A percentile compares a stretch with the other conserved stretches of the same genome.
phyloP scores from a whole-genome alignment of 2,113 vertebrate genomes.

The Isichthys henryi region DNA sequence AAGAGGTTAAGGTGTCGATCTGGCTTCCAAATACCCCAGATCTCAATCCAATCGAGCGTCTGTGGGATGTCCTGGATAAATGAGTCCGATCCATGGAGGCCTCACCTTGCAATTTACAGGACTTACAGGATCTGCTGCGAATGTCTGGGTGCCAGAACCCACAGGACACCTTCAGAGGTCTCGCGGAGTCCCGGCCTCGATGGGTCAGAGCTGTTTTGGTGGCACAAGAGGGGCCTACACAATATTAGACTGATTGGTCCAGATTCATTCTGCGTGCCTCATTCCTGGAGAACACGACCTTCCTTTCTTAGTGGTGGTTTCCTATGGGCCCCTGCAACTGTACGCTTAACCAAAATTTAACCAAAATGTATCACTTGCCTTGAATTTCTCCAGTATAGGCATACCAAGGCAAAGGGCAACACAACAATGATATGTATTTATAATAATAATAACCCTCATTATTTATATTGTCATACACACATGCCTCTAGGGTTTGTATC shows the following conservation, averaged over 20 bases:
- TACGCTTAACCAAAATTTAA: neutral
- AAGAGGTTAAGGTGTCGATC: neutral
- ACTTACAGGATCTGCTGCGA: neutral
- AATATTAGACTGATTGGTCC: neutral
- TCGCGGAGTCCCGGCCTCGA: neutral
- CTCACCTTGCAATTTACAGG: neutral
- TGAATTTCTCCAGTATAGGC: neutral
- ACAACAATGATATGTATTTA: neutral
- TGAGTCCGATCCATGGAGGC: neutral
- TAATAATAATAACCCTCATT: neutral
- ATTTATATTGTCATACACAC: neutral
- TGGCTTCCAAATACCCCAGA: neutral
- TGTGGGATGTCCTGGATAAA: neutral
- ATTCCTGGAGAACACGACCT: neutral
- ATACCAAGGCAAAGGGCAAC: neutral
- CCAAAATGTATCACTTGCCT: neutral
- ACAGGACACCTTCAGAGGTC: neutral
- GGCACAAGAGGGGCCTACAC: neutral
- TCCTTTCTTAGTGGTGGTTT: neutral
- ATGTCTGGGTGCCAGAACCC: neutral
- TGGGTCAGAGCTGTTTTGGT: neutral
- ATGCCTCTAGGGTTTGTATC: neutral
- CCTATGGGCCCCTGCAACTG: neutral
- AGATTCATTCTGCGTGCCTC: neutral
- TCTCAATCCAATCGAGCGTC: neutral